These are phyloP conservation scores for Rapana venosa DNA, from an alignment of 2,888 invertebrate genomes.

Conservation along the genomic window DNA sequence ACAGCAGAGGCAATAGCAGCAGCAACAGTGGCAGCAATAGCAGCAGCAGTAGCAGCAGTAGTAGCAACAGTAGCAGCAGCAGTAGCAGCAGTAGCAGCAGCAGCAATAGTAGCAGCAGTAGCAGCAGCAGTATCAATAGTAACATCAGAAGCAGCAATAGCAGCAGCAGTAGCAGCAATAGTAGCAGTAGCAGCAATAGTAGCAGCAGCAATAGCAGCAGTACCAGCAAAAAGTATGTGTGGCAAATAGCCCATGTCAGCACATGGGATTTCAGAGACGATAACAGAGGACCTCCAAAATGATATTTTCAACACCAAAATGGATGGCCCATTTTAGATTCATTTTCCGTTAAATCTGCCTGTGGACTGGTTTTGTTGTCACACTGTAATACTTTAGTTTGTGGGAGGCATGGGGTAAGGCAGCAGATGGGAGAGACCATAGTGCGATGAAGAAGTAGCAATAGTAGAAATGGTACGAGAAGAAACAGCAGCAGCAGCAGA, in stretches of 20 bases:
- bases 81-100: neutral
- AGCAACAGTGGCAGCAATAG: neutral
- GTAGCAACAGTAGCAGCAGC: neutral
- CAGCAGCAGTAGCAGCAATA: constrained; percentile 39
- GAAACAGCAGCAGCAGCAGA: neutral
- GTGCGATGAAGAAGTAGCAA: neutral
- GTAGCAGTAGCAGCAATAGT: constrained; percentile 33
- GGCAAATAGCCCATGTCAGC: no score
- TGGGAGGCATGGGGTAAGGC: no score
- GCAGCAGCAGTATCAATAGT: neutral
- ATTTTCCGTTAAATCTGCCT: no score
- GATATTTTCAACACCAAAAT: neutral
- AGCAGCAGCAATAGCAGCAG: constrained; percentile 37
- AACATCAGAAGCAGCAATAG: constrained; percentile 35
- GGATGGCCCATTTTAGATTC: neutral
- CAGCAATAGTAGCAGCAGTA: neutral
- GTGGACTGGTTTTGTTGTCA: no score
- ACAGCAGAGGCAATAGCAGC: neutral
- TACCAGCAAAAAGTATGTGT: neutral
- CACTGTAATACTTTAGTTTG: no score
- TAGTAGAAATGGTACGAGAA: neutral
- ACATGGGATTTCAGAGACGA: no score
- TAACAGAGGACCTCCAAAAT: neutral
- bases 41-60: neutral
- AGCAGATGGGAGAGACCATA: no score